Conservation (phyloP, 1,140 invertebrate species). For the Lycorma delicatula region DNA sequence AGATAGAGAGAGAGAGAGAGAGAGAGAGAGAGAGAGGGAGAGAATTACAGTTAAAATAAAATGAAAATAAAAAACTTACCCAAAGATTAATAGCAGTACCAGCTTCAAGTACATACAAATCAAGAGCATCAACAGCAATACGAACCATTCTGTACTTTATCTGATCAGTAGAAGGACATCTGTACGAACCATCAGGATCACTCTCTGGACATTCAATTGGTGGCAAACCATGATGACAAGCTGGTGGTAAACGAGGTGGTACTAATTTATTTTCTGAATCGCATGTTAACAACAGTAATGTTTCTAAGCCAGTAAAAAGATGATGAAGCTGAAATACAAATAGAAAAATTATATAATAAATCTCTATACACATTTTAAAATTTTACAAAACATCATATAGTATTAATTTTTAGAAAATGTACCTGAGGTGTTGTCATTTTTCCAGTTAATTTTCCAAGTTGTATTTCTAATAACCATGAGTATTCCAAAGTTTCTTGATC, state of each 20-base stretch:
- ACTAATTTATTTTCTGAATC: constrained; percentile 84
- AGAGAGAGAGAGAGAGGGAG: no score
- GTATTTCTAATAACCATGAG: constrained; percentile 83
- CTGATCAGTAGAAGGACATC: constrained; percentile 77
- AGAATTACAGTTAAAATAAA: not conserved
- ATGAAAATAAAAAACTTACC: constrained; percentile 41
- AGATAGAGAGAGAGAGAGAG: no score
- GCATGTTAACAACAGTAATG: constrained; percentile 72
- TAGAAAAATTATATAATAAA: not conserved
- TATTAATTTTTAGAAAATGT: not conserved
- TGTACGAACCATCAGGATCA: constrained; percentile 47
- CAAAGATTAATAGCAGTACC: constrained; percentile 80
- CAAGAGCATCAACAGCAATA: constrained; percentile 81
- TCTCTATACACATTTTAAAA: not conserved
- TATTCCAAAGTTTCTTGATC: constrained; percentile 95
- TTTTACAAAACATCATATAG: not conserved
- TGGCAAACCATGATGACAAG: constrained; percentile 79
- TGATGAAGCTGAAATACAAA: constrained; percentile 60
- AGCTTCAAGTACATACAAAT: constrained; percentile 83
- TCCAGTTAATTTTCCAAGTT: constrained; percentile 71
- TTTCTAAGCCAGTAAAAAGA: constrained; percentile 78
- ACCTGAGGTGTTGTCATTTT: constrained; percentile 66
- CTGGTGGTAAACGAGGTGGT: constrained; percentile 60
- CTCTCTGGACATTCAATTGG: constrained; percentile 67
- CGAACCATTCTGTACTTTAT: constrained; percentile 94